Percentiles rank a stretch among this genome's conserved stretches.
Conservation (phyloP, 1,140 invertebrate species). For the Subanguina moxae region DNA sequence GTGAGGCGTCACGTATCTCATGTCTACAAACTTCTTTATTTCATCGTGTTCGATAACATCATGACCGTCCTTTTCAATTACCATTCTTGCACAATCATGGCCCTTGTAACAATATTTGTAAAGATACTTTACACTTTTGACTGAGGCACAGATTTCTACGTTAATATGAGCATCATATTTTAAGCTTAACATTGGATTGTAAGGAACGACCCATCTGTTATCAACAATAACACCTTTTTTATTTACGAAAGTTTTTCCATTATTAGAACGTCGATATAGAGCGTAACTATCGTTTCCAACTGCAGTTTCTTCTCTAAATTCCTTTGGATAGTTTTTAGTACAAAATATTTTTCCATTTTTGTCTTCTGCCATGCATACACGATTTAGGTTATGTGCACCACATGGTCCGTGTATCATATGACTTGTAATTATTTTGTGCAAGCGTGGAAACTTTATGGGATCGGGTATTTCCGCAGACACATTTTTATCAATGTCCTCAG, state of each 20-base stretch:
- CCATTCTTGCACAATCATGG: conserved; percentile 54
- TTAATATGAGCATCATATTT: conserved; percentile 64
- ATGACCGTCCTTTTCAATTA: conserved; percentile 5
- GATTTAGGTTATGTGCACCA: conserved; percentile 34
- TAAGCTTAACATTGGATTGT: conserved; percentile 62
- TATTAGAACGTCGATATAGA: conserved; percentile 38
- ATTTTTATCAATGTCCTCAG: conserved; percentile 61
- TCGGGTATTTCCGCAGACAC: conserved; percentile 65
- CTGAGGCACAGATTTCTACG: conserved; percentile 63
- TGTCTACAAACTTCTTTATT: conserved; percentile 33
- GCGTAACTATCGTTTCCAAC: conserved; percentile 23
- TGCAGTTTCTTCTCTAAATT: conserved; percentile 20
- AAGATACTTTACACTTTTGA: conserved; percentile 64
- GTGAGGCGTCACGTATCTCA: neutral
- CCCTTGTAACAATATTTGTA: conserved; percentile 60
- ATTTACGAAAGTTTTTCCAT: conserved; percentile 14
- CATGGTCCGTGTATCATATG: conserved; percentile 61
- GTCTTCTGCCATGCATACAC: conserved; percentile 45
- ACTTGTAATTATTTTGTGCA: conserved; percentile 59
- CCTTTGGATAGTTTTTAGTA: conserved; percentile 39
- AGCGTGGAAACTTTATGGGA: conserved; percentile 57
- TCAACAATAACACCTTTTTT: conserved; percentile 50
- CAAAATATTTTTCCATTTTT: conserved; percentile 23
- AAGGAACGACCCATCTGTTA: conserved; percentile 64
- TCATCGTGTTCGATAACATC: conserved; percentile 53